Percentiles rank a stretch among this genome's conserved stretches.
Evolutionary conservation across 2,797 vertebrate species (phyloP).

Genomic region (Lithobates sylvaticus): DNA sequence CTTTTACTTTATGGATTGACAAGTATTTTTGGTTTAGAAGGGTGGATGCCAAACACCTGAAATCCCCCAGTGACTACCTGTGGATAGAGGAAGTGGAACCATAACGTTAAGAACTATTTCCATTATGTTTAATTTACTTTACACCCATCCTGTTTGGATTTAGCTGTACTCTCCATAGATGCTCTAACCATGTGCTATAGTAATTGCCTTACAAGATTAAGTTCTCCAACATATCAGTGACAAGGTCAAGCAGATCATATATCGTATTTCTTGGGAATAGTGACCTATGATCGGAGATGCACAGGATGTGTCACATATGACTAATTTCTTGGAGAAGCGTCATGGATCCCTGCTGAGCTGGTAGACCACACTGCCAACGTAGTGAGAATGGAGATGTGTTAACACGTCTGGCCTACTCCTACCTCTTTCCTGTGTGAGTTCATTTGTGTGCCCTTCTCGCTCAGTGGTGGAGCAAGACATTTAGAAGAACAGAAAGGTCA

Average conservation of each 20-base stretch:
- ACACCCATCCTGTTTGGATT: conserved; percentile 10
- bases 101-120: neutral
- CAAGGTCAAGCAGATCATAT: conserved; percentile 7
- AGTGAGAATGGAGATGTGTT: conserved; percentile 26
- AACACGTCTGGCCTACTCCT: conserved; percentile 22
- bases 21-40: neutral
- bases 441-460: conserved; percentile 7
- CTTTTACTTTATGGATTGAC: neutral
- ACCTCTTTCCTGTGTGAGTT: conserved; percentile 40
- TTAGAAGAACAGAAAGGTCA: conserved; percentile 57
- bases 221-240: conserved; percentile 12
- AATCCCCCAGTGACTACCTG: neutral
- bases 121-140: conserved; percentile 8
- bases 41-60: neutral
- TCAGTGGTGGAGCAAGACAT: conserved; percentile 25
- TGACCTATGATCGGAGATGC: conserved; percentile 18
- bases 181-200: conserved; percentile 1
- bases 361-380: conserved; percentile 24
- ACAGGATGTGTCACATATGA: conserved; percentile 26
- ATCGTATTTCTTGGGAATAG: conserved; percentile 13
- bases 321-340: conserved; percentile 40
- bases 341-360: conserved; percentile 40
- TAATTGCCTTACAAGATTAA: neutral
- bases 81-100: neutral
- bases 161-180: neutral